Evolutionary conservation across 2,797 vertebrate genomes (phyloP).

Genomic region (Sternotherus odoratus): DNA sequence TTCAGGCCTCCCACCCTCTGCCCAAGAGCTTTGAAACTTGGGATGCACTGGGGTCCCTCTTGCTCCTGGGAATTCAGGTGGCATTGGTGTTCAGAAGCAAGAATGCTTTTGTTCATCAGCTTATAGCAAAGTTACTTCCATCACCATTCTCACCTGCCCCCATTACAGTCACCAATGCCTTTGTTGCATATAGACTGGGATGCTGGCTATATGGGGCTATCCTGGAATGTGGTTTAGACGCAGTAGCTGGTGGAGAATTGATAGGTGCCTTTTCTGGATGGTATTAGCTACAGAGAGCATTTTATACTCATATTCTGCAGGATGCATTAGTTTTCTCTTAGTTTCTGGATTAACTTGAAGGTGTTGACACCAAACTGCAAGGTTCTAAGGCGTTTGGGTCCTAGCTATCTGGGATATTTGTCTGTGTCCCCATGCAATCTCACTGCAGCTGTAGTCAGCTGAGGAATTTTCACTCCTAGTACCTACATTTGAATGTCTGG

Average conservation of each 20-base stretch:
- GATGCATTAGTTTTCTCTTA: background rate
- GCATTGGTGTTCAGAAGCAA: background rate
- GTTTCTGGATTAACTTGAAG: fast-evolving
- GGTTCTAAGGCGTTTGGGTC: background rate
- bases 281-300: background rate
- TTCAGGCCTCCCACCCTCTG: background rate
- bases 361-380: background rate
- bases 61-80: background rate
- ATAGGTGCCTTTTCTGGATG: fast-evolving
- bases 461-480: background rate
- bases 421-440: background rate
- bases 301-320: background rate
- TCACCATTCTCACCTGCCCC: background rate
- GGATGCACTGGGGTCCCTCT: background rate
- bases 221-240: background rate
- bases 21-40: background rate
- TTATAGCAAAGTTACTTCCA: background rate
- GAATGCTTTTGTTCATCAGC: background rate
- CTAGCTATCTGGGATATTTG: background rate
- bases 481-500: background rate
- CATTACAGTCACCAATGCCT: background rate
- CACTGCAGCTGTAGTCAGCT: background rate
- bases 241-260: fast-evolving
- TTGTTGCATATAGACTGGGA: background rate
- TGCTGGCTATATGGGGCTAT: background rate